Evolutionary conservation across 2,797 vertebrate genomes (phyloP), one percentile per base, ranked within the genome.

Genomic region (Coracias cyanogaster): DNA sequence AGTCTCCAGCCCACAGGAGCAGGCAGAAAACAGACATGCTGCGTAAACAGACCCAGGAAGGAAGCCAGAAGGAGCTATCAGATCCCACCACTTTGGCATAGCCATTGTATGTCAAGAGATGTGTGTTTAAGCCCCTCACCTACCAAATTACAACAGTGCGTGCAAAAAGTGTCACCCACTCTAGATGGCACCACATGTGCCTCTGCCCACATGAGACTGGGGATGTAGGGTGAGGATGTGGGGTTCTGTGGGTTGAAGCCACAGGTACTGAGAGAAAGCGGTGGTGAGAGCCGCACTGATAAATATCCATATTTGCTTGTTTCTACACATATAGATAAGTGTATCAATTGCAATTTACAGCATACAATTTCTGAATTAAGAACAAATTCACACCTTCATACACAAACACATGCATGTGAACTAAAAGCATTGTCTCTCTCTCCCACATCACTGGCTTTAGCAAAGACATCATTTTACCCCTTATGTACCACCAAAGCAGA

Each of bases 21-120:
- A 49, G 54, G 41, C 81, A 91, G 62, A 65, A 29, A 11, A 16
- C 0, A 0, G 29, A 25, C 51, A 12, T 2, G 5, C 25, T 65
- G 20, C 10, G 18, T 21, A 78, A 89, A 11, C 43, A 92, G 46
- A 79, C 35, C 13, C 41, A 84, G 62, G 12, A 43, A 43, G 41
- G 41, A 49, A 86, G 17, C n/a, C 4, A 2, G 21, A 26, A 58
- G 26, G 15, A 86, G 5, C 39, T 51, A 3, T 20, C 22, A 46
- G 15, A 12, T 85, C 45, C 43, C 25, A 49, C 24, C 39, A 35
- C 21, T 66, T 60, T 55, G 43, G 16, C 29, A 39, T 9, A 70
- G 69, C 15, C 51, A 16, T 1, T 37, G 15, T 15, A 17, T 8
- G 10, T 18, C 58, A 73, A 43, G 33, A 76, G 13, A 19, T 25